Base-by-base conservation (phyloP, 2,113 vertebrate species). In the Tinamus guttatus region DNA sequence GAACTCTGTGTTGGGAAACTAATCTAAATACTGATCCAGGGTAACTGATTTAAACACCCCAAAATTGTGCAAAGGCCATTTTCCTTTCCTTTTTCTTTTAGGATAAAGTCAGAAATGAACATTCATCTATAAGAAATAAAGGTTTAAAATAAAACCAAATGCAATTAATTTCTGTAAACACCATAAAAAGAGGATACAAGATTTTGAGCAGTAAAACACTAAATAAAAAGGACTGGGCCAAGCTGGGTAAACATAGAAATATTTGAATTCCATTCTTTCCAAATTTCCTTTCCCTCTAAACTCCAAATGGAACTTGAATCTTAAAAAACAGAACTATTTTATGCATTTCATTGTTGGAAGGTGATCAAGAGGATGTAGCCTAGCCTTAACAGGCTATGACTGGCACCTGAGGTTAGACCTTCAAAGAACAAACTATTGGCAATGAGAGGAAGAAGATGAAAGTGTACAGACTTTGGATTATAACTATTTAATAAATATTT, bases 161-260 rank as follows among this genome's bases (percentile, higher is more conserved):
- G 41, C 9, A 79, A 68, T 79, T 81, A 85, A 71, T 90, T 92
- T 78, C 52, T 59, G n/a, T 94, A 89, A 95, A 92, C 68, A 59
- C 9, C 40, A 51, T 78, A 43, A 89, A 89, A 60, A 43, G 3
- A 43, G n/a, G 21, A 85, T 93, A 47, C 73, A 95, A 90, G 87
- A 79, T 21, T 54, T 73, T 45, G 71, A 87, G 73, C 6, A 62
- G n/a, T 73, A 91, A 94, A 79, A 75, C 1, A 1, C 67, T 92
- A 81, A 81, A 81, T 86, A 95, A 88, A 17, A 75, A 88, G 51
- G 52, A 52, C 51, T 1, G 0, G 60, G 12, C n/a, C 7, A 1
- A 85, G 34, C 52, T 89, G 85, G 36, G 19, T 96, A 94, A 97
- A 95, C 88, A 85, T 9, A 81, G 68, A 92, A 96, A 88, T 95